Evolutionary conservation across 2,797 vertebrate genomes (phyloP).

Genomic region (Cephalopachus bancanus): DNA sequence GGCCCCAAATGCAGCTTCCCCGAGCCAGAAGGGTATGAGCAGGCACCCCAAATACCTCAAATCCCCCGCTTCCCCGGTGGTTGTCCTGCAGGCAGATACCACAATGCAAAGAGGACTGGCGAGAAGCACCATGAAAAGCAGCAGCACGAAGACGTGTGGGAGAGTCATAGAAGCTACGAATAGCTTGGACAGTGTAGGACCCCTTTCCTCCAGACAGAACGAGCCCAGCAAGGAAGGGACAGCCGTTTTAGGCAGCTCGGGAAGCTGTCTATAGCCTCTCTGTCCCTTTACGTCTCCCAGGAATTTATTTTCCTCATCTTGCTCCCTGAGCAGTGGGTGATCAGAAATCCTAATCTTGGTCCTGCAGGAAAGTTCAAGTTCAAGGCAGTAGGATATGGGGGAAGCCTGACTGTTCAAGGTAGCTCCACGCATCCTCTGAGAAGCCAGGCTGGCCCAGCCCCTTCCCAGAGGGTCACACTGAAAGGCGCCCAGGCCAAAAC

Average conservation of each 20-base stretch:
- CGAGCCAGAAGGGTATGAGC: not conserved
- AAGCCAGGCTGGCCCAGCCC: not conserved
- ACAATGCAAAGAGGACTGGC: too few species aligned
- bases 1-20: not conserved
- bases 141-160: too few species aligned
- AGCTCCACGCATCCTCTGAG: not conserved
- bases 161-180: too few species aligned
- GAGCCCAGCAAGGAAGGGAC: not conserved
- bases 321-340: not conserved
- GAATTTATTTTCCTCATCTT: conserved; percentile 18
- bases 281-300: not conserved
- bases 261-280: not conserved
- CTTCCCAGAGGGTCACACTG: not conserved
- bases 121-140: too few species aligned
- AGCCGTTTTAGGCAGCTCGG: not conserved
- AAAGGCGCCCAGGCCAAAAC: not conserved
- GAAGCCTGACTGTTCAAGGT: not conserved
- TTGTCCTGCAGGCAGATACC: too few species aligned
- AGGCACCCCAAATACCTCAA: not conserved
- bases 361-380: conserved; percentile 31
- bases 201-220: not conserved
- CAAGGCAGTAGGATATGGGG: not conserved
- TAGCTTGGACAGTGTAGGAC: too few species aligned
- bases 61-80: not conserved
- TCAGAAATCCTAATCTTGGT: conserved; percentile 37